phyloP scores from a whole-genome alignment of 2,797 vertebrate species.

The Microcaecilia unicolor region DNA sequence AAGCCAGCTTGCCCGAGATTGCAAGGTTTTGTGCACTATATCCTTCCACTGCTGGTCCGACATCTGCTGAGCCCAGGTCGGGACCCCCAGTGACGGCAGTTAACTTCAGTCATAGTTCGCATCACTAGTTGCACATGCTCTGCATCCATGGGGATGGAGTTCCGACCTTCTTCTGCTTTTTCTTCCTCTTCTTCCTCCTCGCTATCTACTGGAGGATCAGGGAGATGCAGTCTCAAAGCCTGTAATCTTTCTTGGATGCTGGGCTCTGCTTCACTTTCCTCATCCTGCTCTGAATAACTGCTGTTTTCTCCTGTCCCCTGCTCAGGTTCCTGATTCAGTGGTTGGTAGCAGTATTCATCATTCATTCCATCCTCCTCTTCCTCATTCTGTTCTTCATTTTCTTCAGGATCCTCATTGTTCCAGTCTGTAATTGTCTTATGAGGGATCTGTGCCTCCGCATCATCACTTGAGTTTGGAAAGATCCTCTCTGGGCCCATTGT shows the following conservation, averaged over 20 bases:
- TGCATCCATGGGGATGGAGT: slow-evolving; percentile 89
- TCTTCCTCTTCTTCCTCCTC: slow-evolving; percentile 77
- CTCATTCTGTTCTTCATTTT: slow-evolving; percentile 30
- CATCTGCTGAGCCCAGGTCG: slow-evolving; percentile 81
- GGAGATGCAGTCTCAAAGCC: slow-evolving; percentile 84
- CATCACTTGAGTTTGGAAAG: slow-evolving; percentile 75
- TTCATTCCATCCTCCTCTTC: slow-evolving; percentile 47
- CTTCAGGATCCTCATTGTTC: slow-evolving; percentile 63
- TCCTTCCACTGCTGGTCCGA: slow-evolving; percentile 91
- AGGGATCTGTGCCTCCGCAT: slow-evolving; percentile 59
- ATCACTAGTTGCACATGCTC: slow-evolving; percentile 94
- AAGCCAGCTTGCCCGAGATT: slow-evolving; percentile 66
- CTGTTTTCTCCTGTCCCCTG: slow-evolving; percentile 38
- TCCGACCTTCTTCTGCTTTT: slow-evolving; percentile 52
- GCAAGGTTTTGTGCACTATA: slow-evolving; percentile 79
- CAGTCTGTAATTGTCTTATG: slow-evolving; percentile 51
- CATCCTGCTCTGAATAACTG: slow-evolving; percentile 29
- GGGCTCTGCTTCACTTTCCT: slow-evolving; percentile 42
- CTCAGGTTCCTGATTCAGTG: slow-evolving; percentile 84
- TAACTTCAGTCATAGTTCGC: slow-evolving; percentile 82
- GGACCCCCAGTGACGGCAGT: slow-evolving; percentile 74
- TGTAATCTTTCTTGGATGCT: slow-evolving; percentile 74
- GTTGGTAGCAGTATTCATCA: slow-evolving; percentile 73
- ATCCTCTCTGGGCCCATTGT: slow-evolving; percentile 83
- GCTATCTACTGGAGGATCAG: slow-evolving; percentile 75